Evolutionary conservation across 2,113 vertebrate genomes (phyloP).

Genomic region (Gallinago paraguaiae): DNA sequence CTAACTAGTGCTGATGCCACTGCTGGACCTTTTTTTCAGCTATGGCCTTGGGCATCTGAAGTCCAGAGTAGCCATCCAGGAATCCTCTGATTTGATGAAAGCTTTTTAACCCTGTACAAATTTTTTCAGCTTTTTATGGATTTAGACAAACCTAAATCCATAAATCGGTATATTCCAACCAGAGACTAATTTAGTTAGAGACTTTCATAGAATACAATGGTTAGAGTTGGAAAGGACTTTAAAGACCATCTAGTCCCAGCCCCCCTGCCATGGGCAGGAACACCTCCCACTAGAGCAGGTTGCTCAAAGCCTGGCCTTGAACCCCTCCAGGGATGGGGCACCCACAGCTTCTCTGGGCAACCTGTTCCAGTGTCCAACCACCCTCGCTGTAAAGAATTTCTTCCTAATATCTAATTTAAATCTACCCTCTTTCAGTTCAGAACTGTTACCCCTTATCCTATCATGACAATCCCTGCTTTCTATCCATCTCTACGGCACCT

Average conservation of each 20-base stretch:
- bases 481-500: not conserved
- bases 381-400: not conserved
- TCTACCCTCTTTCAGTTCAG: not conserved
- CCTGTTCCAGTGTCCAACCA: not conserved
- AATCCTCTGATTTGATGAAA: not conserved
- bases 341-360: no score
- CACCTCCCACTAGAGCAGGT: no score
- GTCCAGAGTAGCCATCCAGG: not conserved
- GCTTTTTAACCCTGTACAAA: not conserved
- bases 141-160: not conserved
- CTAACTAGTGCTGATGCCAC: not conserved
- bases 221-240: no score
- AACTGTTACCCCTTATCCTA: not conserved
- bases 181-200: not conserved
- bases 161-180: not conserved
- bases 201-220: not conserved
- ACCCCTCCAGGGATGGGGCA: no score
- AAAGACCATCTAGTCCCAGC: no score
- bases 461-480: not conserved
- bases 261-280: no score
- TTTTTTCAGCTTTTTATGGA: not conserved
- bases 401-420: not conserved
- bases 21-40: not conserved
- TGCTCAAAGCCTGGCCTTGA: no score
- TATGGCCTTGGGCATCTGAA: not conserved